phyloP scores from a whole-genome alignment of 2,797 vertebrate genomes.

The Malurus splendens region DNA sequence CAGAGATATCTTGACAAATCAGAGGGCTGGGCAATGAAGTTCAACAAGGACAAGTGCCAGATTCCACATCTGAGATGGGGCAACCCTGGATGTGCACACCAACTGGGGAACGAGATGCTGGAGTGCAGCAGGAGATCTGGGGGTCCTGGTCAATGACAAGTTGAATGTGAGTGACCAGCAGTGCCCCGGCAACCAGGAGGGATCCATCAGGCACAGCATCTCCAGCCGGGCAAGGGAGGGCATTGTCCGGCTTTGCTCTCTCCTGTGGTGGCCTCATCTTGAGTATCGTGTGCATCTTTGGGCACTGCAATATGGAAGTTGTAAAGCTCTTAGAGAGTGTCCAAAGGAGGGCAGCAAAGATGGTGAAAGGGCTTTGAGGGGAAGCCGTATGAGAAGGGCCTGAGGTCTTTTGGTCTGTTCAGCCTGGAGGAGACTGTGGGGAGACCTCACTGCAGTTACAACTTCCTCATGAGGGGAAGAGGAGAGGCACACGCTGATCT shows the following conservation, averaged over 20 bases:
- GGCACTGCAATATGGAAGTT: not conserved
- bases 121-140: not conserved
- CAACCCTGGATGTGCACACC: not conserved
- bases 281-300: not conserved
- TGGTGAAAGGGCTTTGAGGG: not conserved
- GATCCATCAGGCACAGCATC: not conserved
- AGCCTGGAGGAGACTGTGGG: not conserved
- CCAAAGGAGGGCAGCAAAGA: not conserved
- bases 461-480: not conserved
- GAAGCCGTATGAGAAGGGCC: not conserved
- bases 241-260: not conserved
- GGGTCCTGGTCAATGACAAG: not conserved
- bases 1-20: not conserved
- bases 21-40: not conserved
- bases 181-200: not conserved
- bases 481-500: not conserved
- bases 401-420: not conserved
- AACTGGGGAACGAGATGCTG: not conserved
- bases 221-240: fast-evolving
- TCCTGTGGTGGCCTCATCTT: fast-evolving
- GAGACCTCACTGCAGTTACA: not conserved
- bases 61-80: not conserved
- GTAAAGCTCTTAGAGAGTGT: not conserved
- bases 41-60: not conserved
- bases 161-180: not conserved